Base-by-base conservation (phyloP, 2,797 vertebrate species). In the Crax fasciolata region DNA sequence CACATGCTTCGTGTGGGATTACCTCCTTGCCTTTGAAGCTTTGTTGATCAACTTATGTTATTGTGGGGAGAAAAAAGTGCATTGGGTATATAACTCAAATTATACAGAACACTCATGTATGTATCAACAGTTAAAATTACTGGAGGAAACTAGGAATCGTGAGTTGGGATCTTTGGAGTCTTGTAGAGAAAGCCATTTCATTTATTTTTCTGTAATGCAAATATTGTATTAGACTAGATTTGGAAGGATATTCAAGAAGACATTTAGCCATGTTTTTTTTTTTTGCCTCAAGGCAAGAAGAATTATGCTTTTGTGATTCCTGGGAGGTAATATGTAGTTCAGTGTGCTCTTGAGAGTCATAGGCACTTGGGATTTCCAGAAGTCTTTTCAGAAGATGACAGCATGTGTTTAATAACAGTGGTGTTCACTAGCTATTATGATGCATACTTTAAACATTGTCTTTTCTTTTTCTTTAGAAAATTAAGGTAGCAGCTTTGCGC, bases 401-500 rank as follows among this genome's bases (percentile, higher is more conserved):
- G 10, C 16, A 18, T 54, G 15, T 84, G 6, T 81, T 68, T 71
- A 24, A 35, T 6, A 78, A 39, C 12, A 43, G 30, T n/a, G n/a
- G 72, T 14, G 39, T 43, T 81, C 67, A 6, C 32, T 49, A 23
- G 49, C 51, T 84, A n/a, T 73, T 6, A 1, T 51, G 35, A 7
- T 49, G 62, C 73, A 10, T 55, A 8, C 18, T 81, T 30, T 43
- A 90, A n/a, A 19, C 68, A 21, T 35, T 87, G 81, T 93, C 82
- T 96, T 65, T 94, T 97, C 48, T 97, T 71, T 94, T 89, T 93
- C 71, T 97, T 68, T 81, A 99, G 99, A 99, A 99, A 98, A 98
- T 99, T 93, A 99, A 99, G 98, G 99, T 99, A 32, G 99, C 99
- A 16, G 99, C 99, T 20, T 92, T 99, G 97, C 99, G 99, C 41